Evolutionary conservation across 2,888 invertebrate genomes (phyloP).

Genomic region (Pinctada fucata): DNA sequence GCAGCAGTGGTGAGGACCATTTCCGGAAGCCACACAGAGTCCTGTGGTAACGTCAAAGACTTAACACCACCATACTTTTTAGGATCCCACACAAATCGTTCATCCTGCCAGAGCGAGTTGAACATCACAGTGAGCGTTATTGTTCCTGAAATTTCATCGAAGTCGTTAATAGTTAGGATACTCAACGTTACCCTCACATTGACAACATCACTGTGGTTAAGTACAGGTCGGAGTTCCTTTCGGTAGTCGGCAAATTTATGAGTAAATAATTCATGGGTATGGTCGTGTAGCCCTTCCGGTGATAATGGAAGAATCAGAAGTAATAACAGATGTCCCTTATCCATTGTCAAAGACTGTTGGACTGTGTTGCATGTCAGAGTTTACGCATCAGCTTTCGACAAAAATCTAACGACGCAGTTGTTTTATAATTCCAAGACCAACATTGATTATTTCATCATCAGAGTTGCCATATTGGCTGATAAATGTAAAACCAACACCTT

Average conservation of each 20-base stretch:
- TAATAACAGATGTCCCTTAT: too few species aligned
- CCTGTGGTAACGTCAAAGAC: conserved; percentile 28
- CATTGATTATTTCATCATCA: too few species aligned
- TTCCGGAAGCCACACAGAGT: conserved; percentile 38
- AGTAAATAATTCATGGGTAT: background rate
- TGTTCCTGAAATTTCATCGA: conserved; percentile 27
- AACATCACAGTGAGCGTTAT: conserved; percentile 23
- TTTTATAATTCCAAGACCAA: too few species aligned
- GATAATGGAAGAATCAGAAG: background rate
- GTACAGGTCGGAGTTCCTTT: conserved; percentile 21
- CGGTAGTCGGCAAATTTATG: conserved; percentile 14
- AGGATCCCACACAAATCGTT: conserved; percentile 41
- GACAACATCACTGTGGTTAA: conserved; percentile 18
- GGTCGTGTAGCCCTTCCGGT: background rate
- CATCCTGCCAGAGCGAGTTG: conserved; percentile 38
- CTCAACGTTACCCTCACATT: conserved; percentile 9
- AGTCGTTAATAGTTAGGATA: conserved; percentile 26
- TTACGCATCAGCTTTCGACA: too few species aligned
- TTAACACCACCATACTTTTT: conserved; percentile 30
- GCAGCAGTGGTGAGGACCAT: conserved; percentile 29
- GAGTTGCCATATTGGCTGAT: too few species aligned
- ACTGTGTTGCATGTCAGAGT: background rate
- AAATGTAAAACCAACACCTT: too few species aligned
- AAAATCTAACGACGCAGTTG: too few species aligned
- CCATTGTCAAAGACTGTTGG: too few species aligned